Percentiles rank a stretch among this genome's conserved stretches.
Conservation (phyloP, 2,113 vertebrate species). For the Erythrolamprus reginae region DNA sequence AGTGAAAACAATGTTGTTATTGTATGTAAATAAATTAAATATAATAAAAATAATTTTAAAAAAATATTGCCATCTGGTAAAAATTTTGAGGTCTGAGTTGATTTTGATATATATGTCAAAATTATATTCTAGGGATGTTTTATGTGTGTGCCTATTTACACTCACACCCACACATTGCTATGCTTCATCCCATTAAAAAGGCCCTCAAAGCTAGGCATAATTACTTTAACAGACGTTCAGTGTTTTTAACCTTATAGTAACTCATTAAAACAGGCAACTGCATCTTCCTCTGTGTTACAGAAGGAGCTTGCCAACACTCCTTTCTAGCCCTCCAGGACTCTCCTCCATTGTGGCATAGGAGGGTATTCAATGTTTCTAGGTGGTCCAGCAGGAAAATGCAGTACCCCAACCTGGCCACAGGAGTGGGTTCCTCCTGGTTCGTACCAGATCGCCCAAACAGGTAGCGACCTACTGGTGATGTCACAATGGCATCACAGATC, state of each 20-base stretch:
- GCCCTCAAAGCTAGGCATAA: background rate
- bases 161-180: background rate
- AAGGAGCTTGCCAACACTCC: background rate
- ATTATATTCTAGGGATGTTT: background rate
- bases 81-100: background rate
- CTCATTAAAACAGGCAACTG: background rate
- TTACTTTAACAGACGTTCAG: background rate
- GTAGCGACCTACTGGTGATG: too few species aligned
- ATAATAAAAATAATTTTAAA: background rate
- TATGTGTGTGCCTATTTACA: background rate
- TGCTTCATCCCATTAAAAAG: background rate
- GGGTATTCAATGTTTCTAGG: background rate
- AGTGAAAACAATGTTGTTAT: background rate
- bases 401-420: too few species aligned
- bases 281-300: background rate
- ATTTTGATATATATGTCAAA: background rate
- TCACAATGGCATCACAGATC: too few species aligned
- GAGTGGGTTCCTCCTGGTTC: too few species aligned
- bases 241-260: background rate
- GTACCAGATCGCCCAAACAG: too few species aligned
- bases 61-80: background rate
- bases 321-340: background rate
- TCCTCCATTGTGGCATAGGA: background rate
- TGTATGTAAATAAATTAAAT: background rate
- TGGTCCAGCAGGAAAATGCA: too few species aligned